phyloP scores from a whole-genome alignment of 2,113 vertebrate species.

The Siniperca knerii region DNA sequence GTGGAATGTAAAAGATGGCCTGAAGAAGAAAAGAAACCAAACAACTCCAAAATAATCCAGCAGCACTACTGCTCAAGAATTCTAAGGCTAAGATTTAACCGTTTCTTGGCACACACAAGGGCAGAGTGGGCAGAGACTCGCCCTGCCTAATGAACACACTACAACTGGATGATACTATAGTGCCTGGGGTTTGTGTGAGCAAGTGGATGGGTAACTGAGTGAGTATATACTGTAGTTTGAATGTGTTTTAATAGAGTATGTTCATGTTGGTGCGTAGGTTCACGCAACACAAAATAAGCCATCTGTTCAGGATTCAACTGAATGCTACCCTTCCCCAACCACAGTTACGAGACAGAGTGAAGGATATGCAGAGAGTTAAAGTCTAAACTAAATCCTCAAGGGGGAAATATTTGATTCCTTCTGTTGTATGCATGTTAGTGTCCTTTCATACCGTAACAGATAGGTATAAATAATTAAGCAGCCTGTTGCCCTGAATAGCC shows the following conservation, averaged over 20 bases:
- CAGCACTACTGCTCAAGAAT: background rate
- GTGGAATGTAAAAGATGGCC: slow-evolving; percentile 43
- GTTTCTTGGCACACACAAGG: slow-evolving; percentile 47
- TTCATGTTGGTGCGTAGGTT: slow-evolving; percentile 16
- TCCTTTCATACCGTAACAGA: slow-evolving; percentile 72
- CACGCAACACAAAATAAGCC: slow-evolving; percentile 49
- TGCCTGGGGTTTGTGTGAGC: slow-evolving; percentile 42
- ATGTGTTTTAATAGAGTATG: slow-evolving; percentile 7
- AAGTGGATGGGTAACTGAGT: slow-evolving; percentile 23
- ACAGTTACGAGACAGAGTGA: slow-evolving; percentile 50
- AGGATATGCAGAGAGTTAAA: slow-evolving; percentile 62
- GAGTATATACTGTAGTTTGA: slow-evolving; percentile 26
- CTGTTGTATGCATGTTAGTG: slow-evolving; percentile 69
- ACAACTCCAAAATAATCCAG: slow-evolving; percentile 46
- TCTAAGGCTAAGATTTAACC: slow-evolving; percentile 25
- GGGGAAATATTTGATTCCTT: slow-evolving; percentile 70
- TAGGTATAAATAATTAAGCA: slow-evolving; percentile 81
- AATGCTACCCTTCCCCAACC: slow-evolving; percentile 5
- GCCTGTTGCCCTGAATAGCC: slow-evolving; percentile 70
- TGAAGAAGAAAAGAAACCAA: slow-evolving; percentile 42
- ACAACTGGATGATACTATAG: slow-evolving; percentile 32
- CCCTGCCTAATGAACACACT: slow-evolving; percentile 54
- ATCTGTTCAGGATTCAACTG: slow-evolving; percentile 60
- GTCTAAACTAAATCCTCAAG: slow-evolving; percentile 56
- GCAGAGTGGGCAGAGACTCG: slow-evolving; percentile 52